phyloP scores from a whole-genome alignment of 2,888 invertebrate species.

The Chirona hameri region DNA sequence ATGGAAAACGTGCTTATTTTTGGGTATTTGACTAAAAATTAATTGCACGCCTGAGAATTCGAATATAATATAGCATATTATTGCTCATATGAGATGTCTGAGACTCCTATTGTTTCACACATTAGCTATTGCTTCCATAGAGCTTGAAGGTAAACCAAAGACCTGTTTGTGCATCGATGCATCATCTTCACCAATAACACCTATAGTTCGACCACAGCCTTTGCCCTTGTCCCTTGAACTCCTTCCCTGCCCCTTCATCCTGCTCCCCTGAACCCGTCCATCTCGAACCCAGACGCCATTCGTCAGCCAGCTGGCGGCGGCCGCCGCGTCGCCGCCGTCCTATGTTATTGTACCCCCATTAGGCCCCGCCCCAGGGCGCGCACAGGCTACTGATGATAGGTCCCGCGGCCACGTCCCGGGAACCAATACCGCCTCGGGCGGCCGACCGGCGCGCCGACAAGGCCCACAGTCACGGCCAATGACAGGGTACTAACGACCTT shows the following conservation, averaged over 20 bases:
- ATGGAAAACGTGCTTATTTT: too few relatives aligned
- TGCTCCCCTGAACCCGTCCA: background rate
- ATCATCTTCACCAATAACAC: background rate
- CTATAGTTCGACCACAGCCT: background rate
- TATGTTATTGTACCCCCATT: background rate
- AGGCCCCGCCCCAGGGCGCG: background rate
- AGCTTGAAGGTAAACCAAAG: background rate
- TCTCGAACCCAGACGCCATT: background rate
- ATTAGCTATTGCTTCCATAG: background rate
- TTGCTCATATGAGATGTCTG: too few relatives aligned
- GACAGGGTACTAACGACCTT: background rate
- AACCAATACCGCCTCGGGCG: background rate
- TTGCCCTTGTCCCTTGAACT: background rate
- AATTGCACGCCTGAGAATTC: too few relatives aligned
- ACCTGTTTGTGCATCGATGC: background rate
- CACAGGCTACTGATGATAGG: background rate
- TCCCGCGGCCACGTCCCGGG: background rate
- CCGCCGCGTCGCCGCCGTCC: background rate
- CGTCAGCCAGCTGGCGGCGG: background rate
- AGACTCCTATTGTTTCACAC: too few relatives aligned
- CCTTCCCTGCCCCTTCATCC: too few relatives aligned
- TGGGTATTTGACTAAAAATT: too few relatives aligned
- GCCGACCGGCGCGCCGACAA: background rate
- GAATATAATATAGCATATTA: too few relatives aligned
- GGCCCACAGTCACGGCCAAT: background rate